Conservation (phyloP, 2,888 invertebrate genomes). For the Acleris cristana region DNA sequence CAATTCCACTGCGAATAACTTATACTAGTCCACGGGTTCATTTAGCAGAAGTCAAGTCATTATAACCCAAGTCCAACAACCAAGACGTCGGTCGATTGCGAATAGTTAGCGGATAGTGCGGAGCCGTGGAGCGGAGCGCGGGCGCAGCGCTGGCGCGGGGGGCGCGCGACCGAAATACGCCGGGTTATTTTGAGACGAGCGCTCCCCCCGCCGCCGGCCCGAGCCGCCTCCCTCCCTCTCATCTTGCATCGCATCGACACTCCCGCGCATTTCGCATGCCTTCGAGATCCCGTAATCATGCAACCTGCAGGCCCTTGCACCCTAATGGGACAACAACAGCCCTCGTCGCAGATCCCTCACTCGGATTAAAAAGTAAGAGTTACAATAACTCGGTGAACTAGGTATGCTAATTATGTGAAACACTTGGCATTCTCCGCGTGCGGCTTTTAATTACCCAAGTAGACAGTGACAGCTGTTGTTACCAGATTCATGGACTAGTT, state of each 20-base stretch:
- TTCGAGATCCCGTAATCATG: conserved; percentile 39
- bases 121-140: conserved; percentile 58
- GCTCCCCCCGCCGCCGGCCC: conserved; percentile 50
- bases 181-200: conserved; percentile 77
- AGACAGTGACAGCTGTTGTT: conserved; percentile 31
- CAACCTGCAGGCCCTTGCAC: conserved; percentile 10
- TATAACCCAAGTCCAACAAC: conserved; percentile 88
- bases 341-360: not conserved
- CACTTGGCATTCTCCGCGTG: conserved; percentile 25
- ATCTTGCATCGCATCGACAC: conserved; percentile 34
- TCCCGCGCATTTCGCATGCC: conserved; percentile 52
- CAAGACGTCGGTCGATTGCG: conserved; percentile 97
- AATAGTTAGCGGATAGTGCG: conserved; percentile 94
- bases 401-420: conserved; percentile 25
- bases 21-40: conserved; percentile 83
- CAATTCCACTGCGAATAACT: conserved; percentile 79
- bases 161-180: conserved; percentile 77
- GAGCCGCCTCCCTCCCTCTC: conserved; percentile 31
- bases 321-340: conserved; percentile 1
- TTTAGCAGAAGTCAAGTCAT: conserved; percentile 91
- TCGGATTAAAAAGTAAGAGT: conserved; percentile 28
- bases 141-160: conserved; percentile 58
- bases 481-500: conserved; percentile 31
- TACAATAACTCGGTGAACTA: conserved; percentile 21
- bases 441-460: conserved; percentile 30